A percentile compares a stretch with the other conserved stretches of the same genome.
phyloP scores from a whole-genome alignment of 2,888 invertebrate genomes.

The Melipona bicolor region DNA sequence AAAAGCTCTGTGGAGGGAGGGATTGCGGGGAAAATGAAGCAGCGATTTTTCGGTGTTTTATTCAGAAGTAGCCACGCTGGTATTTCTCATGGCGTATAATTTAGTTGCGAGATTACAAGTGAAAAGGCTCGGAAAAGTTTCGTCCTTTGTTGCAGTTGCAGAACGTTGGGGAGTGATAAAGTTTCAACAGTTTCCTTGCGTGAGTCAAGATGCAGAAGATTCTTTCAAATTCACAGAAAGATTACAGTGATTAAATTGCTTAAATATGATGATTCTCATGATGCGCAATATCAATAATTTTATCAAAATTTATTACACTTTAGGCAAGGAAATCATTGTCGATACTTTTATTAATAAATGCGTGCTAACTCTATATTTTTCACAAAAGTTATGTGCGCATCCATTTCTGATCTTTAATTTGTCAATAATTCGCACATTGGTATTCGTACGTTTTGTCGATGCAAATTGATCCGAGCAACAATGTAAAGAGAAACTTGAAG shows the following conservation, averaged over 20 bases:
- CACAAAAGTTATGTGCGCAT: too few relatives aligned
- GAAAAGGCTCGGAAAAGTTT: background rate
- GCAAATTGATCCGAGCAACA: background rate
- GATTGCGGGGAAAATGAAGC: constrained; percentile 1
- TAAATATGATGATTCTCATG: background rate
- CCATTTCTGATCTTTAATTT: background rate
- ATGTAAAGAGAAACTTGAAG: background rate
- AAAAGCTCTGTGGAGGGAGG: background rate
- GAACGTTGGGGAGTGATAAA: background rate
- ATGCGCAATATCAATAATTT: too few relatives aligned
- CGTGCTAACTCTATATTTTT: too few relatives aligned
- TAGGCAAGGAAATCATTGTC: too few relatives aligned
- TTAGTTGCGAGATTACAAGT: background rate
- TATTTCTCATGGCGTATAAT: background rate
- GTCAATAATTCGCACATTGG: background rate
- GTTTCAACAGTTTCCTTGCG: background rate
- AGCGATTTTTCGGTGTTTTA: constrained; percentile 1
- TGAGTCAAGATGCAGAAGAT: background rate
- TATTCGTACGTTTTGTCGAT: background rate
- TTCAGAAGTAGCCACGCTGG: background rate
- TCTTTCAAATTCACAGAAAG: background rate
- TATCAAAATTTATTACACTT: too few relatives aligned
- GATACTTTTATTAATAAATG: too few relatives aligned
- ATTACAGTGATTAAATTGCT: background rate
- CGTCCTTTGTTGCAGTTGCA: background rate